Evolutionary conservation across 2,797 vertebrate species (phyloP).

Genomic region (Adelosebastes latens): DNA sequence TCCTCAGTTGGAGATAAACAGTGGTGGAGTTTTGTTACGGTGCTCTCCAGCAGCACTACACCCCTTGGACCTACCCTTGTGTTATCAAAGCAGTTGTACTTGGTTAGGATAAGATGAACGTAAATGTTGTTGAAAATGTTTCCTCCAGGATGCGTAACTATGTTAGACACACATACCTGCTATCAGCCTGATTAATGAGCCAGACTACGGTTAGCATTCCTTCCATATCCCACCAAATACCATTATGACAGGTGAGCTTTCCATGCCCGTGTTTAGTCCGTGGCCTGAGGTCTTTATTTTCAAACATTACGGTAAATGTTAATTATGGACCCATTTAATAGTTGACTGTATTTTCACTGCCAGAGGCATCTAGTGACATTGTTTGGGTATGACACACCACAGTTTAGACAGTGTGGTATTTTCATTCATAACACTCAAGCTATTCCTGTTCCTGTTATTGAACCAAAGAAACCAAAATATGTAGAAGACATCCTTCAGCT

Average conservation of each 20-base stretch:
- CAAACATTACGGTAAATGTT: constrained; percentile 68
- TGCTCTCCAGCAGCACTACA: not conserved
- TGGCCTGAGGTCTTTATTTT: constrained; percentile 59
- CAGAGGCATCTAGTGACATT: constrained; percentile 63
- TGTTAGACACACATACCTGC: constrained; percentile 46
- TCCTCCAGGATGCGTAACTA: constrained; percentile 27
- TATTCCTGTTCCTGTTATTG: constrained; percentile 49
- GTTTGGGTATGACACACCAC: constrained; percentile 62
- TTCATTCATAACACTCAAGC: constrained; percentile 72
- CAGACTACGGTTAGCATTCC: constrained; percentile 58
- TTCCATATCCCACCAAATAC: constrained; percentile 70
- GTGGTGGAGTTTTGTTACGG: not conserved
- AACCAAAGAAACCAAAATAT: constrained; percentile 43
- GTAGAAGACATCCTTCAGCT: constrained; percentile 24
- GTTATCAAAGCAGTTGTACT: constrained; percentile 24
- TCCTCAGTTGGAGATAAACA: not conserved
- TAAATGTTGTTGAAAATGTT: constrained; percentile 44
- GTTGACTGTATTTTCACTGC: constrained; percentile 56
- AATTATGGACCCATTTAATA: constrained; percentile 66
- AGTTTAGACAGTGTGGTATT: constrained; percentile 69
- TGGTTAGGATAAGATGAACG: constrained; percentile 24
- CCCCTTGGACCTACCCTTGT: not conserved
- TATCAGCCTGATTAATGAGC: constrained; percentile 65
- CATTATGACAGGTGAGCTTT: constrained; percentile 62
- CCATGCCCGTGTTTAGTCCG: constrained; percentile 78